These are phyloP conservation scores for Actenoides hombroni DNA, from an alignment of 2,113 vertebrate genomes.

Conservation along the genomic window DNA sequence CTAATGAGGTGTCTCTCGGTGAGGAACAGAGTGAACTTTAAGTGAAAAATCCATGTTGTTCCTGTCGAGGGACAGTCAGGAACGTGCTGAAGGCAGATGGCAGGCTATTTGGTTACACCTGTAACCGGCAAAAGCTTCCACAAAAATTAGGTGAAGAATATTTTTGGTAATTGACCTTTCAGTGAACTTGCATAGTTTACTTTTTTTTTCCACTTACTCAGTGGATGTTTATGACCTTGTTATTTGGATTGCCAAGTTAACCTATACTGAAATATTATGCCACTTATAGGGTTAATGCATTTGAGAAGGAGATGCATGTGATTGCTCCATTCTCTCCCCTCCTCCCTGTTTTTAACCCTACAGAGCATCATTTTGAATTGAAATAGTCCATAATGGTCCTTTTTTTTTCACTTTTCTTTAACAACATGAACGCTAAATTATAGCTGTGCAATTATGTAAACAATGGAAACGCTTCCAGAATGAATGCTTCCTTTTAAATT, in stretches of 20 bases:
- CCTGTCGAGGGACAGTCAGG: constrained; percentile 8
- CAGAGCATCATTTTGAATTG: constrained; percentile 75
- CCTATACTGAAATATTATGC: constrained; percentile 26
- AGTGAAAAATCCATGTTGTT: constrained; percentile 69
- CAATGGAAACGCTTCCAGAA: constrained; percentile 93
- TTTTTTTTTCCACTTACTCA: not conserved
- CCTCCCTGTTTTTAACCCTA: constrained; percentile 63
- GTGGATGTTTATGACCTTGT: constrained; percentile 19
- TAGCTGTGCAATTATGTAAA: constrained; percentile 89
- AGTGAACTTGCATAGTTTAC: constrained; percentile 59
- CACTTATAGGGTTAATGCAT: constrained; percentile 68
- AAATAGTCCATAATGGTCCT: constrained; percentile 76
- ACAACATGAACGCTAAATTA: constrained; percentile 84
- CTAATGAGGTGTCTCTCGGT: not conserved
- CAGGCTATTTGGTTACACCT: constrained; percentile 77
- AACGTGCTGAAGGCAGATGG: constrained; percentile 72
- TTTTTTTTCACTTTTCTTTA: constrained; percentile 78
- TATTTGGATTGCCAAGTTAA: constrained; percentile 16
- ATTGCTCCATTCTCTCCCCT: constrained; percentile 30
- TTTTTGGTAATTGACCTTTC: constrained; percentile 66
- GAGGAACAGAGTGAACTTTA: constrained; percentile 59
- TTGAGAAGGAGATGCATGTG: constrained; percentile 53
- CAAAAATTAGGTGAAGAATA: constrained; percentile 71
- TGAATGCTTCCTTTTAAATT: constrained; percentile 89
- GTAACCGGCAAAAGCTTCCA: constrained; percentile 61